Base-by-base conservation (phyloP, 1,140 invertebrate species). In the Battus philenor region DNA sequence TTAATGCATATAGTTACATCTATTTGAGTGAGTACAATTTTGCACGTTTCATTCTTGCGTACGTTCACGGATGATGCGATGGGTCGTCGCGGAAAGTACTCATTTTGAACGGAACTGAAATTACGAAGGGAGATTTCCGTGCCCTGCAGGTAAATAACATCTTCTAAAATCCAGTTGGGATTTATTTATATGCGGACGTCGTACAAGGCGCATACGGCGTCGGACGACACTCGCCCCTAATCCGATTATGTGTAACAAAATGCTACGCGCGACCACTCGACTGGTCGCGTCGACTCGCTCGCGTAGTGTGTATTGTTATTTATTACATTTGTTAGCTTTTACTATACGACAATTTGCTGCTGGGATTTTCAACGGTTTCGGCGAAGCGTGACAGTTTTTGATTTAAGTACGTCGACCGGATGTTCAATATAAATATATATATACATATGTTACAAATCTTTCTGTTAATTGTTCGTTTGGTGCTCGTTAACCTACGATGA, bases 231-330 rank as follows among this genome's bases (percentile, higher is more conserved):
- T 64, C 58, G 56, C 54, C 55, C 46, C 59, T 81, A 81, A 81
- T 81, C 74, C 50, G 74, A 74, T 78, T 81, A 79, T 61, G 59
- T 77, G 77, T 75, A 81, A 81, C 77, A 81, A 77, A 78, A 81
- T 73, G 72, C 74, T 73, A 61, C 59, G 56, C 67, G 62, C 55
- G 58, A 56, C 52, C 63, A 59, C 59, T 65, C 58, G 43, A 47
- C 63, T 47, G 22, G 36, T 39, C 62, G 51, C 50, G 33, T 33
- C 59, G 44, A 50, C 57, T 39, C 55, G 56, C 59, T 64, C 43
- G 22, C 44, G 41, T 17, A 50, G 47, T 59, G 34, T 57, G 43
- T 27, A 41, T 27, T 47, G 33, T 63, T 59, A 43, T 44, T 34
- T 44, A 34, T 36, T 31, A 20, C 47, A 50, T 39, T 47, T 46